A percentile compares a stretch with the other conserved stretches of the same genome.
Evolutionary conservation across 2,113 vertebrate genomes (phyloP).

Genomic region (Campylomormyrus numenius): DNA sequence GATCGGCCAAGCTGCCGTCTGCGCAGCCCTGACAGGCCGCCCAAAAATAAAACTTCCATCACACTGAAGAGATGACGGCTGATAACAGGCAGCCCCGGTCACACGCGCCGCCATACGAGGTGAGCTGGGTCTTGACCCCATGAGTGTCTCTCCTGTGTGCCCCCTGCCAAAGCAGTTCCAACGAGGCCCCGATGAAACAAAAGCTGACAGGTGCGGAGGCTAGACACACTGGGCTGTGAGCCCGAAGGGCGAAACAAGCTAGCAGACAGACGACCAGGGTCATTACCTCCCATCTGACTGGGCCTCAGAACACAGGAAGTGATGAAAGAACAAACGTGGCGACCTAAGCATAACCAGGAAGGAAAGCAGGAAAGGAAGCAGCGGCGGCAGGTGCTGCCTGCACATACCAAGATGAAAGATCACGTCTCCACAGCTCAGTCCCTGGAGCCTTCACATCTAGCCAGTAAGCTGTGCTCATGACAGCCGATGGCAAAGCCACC

Average conservation of each 20-base stretch:
- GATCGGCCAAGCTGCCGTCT: not conserved
- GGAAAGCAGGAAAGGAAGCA: not conserved
- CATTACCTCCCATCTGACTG: slow-evolving; percentile 14
- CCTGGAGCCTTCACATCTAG: not conserved
- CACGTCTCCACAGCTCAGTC: not conserved
- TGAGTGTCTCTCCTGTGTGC: not conserved
- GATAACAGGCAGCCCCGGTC: not conserved
- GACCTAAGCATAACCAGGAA: not conserved
- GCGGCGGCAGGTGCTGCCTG: not conserved
- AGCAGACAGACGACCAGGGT: slow-evolving; percentile 17
- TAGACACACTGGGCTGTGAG: not conserved
- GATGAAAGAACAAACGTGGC: slow-evolving; percentile 15
- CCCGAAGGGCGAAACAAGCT: not conserved
- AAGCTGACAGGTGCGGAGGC: not conserved
- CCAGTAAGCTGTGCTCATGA: not conserved
- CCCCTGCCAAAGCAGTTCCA: not conserved
- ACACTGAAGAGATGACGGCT: not conserved
- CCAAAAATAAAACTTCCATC: not conserved
- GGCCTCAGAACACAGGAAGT: not conserved
- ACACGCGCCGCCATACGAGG: not conserved
- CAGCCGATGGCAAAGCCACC: not conserved
- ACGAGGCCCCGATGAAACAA: not conserved
- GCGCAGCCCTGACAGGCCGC: not conserved
- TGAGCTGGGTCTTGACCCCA: not conserved
- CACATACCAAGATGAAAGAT: slow-evolving; percentile 15